These are phyloP conservation scores for Chloroceryle amazona DNA, from an alignment of 2,797 vertebrate species.

Conservation along the genomic window DNA sequence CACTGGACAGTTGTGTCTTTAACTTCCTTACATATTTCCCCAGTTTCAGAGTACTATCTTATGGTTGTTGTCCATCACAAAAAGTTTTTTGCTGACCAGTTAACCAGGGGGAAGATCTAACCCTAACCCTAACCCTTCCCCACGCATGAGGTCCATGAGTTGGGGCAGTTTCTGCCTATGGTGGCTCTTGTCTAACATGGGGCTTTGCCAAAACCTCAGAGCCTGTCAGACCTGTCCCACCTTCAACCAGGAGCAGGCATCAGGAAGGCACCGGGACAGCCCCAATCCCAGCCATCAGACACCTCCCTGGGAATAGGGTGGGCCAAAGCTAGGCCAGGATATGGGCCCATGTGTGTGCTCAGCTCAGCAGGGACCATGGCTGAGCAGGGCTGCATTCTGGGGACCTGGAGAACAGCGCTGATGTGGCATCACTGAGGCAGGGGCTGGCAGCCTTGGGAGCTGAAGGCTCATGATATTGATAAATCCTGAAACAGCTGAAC, in stretches of 20 bases:
- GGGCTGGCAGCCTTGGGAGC: rapidly evolving
- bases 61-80: background rate
- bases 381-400: background rate
- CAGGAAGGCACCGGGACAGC: rapidly evolving
- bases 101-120: background rate
- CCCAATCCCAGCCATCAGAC: background rate
- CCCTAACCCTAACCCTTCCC: background rate
- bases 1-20: background rate
- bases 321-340: rapidly evolving
- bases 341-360: rapidly evolving
- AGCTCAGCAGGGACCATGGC: too few relatives aligned
- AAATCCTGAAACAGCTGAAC: background rate
- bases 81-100: background rate
- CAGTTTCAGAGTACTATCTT: background rate
- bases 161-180: background rate
- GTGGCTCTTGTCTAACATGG: rapidly evolving
- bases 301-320: rapidly evolving
- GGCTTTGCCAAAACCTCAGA: background rate
- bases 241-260: background rate
- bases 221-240: background rate
- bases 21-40: background rate
- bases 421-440: rapidly evolving
- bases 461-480: background rate
- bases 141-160: background rate
- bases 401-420: background rate